Conservation (phyloP, 2,888 invertebrate species). For the Sthenelais limicola region DNA sequence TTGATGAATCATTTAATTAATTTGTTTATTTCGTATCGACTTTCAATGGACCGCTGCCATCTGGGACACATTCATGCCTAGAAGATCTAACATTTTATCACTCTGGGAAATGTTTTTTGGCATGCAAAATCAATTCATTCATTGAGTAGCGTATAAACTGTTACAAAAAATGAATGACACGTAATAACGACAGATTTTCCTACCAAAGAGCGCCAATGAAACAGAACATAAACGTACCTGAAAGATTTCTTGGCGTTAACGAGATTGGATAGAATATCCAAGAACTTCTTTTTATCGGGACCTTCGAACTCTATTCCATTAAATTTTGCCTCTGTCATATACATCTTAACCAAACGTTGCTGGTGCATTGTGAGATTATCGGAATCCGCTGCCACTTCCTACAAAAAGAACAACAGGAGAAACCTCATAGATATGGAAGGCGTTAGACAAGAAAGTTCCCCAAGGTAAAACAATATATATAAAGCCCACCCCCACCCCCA, state of each 20-base stretch:
- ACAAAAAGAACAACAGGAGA: no score
- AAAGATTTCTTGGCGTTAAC: slow-evolving; percentile 78
- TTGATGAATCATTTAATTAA: no score
- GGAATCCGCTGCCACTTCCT: slow-evolving; percentile 71
- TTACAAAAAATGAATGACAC: slow-evolving; percentile 67
- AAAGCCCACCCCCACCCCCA: no score
- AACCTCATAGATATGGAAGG: no score
- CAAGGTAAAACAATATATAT: no score
- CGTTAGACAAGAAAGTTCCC: no score
- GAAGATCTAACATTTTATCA: no score
- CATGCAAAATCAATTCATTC: no score
- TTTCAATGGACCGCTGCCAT: no score
- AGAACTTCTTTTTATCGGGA: slow-evolving; percentile 75
- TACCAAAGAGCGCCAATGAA: not conserved
- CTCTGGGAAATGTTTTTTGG: no score
- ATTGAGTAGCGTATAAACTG: slow-evolving; percentile 72
- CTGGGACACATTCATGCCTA: no score
- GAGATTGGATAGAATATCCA: slow-evolving; percentile 75
- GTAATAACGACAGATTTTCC: not conserved
- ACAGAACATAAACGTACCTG: slow-evolving; percentile 65
- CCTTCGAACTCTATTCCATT: slow-evolving; percentile 84
- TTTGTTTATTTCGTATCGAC: not conserved
- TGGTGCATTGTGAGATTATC: slow-evolving; percentile 77
- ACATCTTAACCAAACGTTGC: slow-evolving; percentile 83
- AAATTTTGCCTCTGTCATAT: slow-evolving; percentile 84